A percentile compares a stretch with the other conserved stretches of the same genome.
Evolutionary conservation across 2,888 invertebrate species (phyloP).

Genomic region (Trissoscelio sp.): DNA sequence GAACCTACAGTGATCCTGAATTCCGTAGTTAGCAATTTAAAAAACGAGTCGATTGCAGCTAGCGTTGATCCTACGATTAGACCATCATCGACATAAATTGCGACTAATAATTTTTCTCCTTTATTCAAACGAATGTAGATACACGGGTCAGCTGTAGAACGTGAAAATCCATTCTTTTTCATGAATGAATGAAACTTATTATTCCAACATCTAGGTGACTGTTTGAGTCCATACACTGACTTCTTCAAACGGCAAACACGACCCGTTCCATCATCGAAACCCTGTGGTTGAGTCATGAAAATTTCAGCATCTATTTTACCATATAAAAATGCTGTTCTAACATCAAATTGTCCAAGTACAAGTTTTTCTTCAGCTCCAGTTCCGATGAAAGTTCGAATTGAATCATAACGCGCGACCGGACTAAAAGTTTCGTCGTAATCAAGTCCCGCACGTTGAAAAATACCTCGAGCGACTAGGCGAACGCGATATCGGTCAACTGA

Average conservation of each 20-base stretch:
- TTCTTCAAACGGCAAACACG: slow-evolving; percentile 71
- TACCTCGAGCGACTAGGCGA: slow-evolving; percentile 54
- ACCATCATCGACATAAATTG: slow-evolving; percentile 71
- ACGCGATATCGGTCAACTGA: slow-evolving; percentile 62
- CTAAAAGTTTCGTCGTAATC: too few relatives aligned
- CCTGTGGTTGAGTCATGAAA: slow-evolving; percentile 74
- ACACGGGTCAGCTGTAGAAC: slow-evolving; percentile 69
- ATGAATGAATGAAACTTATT: slow-evolving; percentile 63
- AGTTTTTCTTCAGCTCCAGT: slow-evolving; percentile 58
- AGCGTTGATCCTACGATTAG: slow-evolving; percentile 59
- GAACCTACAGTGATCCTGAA: slow-evolving; percentile 67
- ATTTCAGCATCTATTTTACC: slow-evolving; percentile 69
- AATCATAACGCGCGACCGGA: too few relatives aligned
- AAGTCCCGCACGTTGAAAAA: slow-evolving; percentile 58
- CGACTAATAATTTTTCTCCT: slow-evolving; percentile 50
- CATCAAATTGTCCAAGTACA: slow-evolving; percentile 65
- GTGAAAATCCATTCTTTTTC: slow-evolving; percentile 63
- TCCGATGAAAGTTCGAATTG: slow-evolving; percentile 63
- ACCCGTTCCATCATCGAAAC: slow-evolving; percentile 69
- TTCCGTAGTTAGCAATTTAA: slow-evolving; percentile 31
- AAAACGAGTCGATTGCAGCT: slow-evolving; percentile 24
- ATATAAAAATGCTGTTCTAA: slow-evolving; percentile 66
- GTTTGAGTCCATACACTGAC: slow-evolving; percentile 73
- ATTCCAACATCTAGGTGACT: too few relatives aligned
- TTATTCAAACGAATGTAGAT: slow-evolving; percentile 59